phyloP scores from a whole-genome alignment of 2,888 invertebrate species.

The Sminthurides aquaticus region DNA sequence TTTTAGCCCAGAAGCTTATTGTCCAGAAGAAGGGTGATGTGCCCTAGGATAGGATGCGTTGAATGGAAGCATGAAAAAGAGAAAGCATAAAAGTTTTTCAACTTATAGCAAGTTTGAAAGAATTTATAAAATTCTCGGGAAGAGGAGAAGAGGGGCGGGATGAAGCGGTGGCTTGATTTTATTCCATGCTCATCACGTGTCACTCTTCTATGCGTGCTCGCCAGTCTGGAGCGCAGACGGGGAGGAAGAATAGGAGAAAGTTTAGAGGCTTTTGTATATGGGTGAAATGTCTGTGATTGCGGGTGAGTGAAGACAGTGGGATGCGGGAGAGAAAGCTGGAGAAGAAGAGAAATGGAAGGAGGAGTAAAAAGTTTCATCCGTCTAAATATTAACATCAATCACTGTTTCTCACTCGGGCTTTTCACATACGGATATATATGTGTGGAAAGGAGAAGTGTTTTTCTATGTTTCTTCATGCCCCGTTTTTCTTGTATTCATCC shows the following conservation, averaged over 20 bases:
- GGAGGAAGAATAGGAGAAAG: not conserved
- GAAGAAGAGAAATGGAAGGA: not conserved
- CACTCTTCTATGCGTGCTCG: too few species aligned
- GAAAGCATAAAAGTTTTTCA: too few species aligned
- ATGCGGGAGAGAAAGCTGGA: not conserved
- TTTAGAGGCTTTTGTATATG: not conserved
- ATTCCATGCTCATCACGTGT: not conserved
- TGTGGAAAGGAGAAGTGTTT: not conserved
- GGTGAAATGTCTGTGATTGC: not conserved
- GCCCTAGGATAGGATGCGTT: too few species aligned
- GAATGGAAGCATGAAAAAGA: too few species aligned
- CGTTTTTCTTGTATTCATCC: too few species aligned
- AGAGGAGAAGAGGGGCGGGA: too few species aligned
- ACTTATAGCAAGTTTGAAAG: too few species aligned
- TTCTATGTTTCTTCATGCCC: not conserved
- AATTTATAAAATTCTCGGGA: too few species aligned
- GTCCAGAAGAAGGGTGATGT: not conserved
- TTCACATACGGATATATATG: not conserved
- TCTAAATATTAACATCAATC: constrained; percentile 8
- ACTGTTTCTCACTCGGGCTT: constrained; percentile 2
- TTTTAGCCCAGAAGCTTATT: not conserved
- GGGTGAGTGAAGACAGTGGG: not conserved
- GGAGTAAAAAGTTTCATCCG: not conserved
- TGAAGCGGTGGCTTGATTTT: not conserved
- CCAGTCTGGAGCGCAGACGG: too few species aligned